phyloP scores from a whole-genome alignment of 2,888 invertebrate genomes.

The Geotrupes spiniger region DNA sequence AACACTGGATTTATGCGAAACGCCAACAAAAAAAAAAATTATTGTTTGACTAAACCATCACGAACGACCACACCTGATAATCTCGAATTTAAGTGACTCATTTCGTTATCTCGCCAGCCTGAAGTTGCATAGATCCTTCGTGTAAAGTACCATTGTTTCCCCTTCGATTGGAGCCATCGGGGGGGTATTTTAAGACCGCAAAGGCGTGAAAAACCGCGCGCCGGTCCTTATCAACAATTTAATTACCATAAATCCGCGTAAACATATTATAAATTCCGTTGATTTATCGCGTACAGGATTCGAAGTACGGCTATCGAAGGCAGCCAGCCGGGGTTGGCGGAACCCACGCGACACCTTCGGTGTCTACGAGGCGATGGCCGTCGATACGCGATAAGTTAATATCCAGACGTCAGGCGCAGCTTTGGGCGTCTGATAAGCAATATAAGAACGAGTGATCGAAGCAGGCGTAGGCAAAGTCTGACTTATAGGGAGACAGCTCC shows the following conservation, averaged over 20 bases:
- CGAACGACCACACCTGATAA: no score
- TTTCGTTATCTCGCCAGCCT: no score
- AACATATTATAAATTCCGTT: slow-evolving; percentile 20
- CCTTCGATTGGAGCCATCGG: not conserved
- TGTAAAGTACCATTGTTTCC: slow-evolving; percentile 1
- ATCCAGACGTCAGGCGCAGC: slow-evolving; percentile 24
- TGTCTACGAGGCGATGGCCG: slow-evolving; percentile 28
- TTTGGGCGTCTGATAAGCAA: slow-evolving; percentile 23
- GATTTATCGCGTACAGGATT: slow-evolving; percentile 21
- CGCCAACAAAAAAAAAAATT: no score
- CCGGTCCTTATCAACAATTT: slow-evolving; percentile 22
- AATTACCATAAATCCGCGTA: slow-evolving; percentile 25
- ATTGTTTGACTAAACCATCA: no score
- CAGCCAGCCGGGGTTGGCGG: slow-evolving; percentile 17
- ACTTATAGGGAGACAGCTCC: slow-evolving; percentile 4
- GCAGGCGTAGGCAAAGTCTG: slow-evolving; percentile 5
- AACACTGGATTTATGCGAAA: no score
- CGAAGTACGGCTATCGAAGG: slow-evolving; percentile 1
- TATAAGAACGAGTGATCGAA: slow-evolving; percentile 6
- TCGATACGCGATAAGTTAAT: slow-evolving; percentile 37
- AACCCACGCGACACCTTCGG: slow-evolving; percentile 34
- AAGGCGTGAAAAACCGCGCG: slow-evolving; percentile 5
- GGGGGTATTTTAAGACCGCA: no score
- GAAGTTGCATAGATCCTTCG: no score
- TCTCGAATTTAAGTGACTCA: no score